phyloP scores from a whole-genome alignment of 2,113 vertebrate genomes.

The Paralichthys olivaceus region DNA sequence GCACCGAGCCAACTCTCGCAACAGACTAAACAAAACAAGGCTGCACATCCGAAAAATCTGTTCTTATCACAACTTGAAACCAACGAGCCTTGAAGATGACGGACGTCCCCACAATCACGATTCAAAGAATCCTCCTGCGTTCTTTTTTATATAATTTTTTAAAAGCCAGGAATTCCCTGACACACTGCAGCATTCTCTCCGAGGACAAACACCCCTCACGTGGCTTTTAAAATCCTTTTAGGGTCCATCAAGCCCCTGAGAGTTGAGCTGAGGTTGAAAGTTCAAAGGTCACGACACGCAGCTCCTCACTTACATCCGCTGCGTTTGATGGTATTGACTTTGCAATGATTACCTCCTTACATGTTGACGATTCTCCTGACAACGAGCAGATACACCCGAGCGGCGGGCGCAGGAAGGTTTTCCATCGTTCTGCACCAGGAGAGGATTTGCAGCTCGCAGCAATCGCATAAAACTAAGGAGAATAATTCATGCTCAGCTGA shows the following conservation, averaged over 20 bases:
- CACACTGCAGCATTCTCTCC: constrained; percentile 24
- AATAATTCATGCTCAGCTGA: constrained; percentile 66
- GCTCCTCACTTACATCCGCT: not conserved
- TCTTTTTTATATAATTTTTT: constrained; percentile 12
- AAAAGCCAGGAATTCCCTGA: constrained; percentile 45
- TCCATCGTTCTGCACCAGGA: constrained; percentile 16
- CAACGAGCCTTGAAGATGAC: constrained; percentile 28
- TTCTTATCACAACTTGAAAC: constrained; percentile 37
- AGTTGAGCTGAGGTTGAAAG: constrained; percentile 32
- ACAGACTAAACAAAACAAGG: constrained; percentile 31
- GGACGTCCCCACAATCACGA: constrained; percentile 8
- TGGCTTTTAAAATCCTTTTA: constrained; percentile 8
- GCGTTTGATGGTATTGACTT: constrained; percentile 17
- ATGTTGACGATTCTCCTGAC: constrained; percentile 18
- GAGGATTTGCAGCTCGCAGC: constrained; percentile 39
- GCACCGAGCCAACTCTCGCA: constrained; percentile 35
- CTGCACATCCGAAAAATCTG: constrained; percentile 28
- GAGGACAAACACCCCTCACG: constrained; percentile 4
- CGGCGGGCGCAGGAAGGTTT: constrained; percentile 26
- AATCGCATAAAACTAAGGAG: constrained; percentile 53
- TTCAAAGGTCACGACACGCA: constrained; percentile 51
- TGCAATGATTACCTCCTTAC: not conserved
- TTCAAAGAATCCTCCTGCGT: constrained; percentile 8
- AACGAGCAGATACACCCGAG: constrained; percentile 16
- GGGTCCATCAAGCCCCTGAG: not conserved